Conservation (phyloP, 2,113 vertebrate genomes). For the Muntiacus reevesi region DNA sequence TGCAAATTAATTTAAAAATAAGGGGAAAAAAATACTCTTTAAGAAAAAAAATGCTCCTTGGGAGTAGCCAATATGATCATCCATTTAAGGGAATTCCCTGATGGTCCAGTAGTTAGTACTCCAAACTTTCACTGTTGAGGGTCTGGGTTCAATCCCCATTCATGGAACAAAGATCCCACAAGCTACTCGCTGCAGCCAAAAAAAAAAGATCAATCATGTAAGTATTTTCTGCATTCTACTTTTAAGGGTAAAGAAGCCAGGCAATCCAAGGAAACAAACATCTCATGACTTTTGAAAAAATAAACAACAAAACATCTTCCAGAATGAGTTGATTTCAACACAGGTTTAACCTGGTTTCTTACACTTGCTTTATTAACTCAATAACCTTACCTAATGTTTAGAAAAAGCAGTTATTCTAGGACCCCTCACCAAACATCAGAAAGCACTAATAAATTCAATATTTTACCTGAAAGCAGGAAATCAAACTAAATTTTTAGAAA, state of each 20-base stretch:
- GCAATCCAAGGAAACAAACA: not conserved
- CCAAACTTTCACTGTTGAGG: not conserved
- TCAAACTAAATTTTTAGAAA: not conserved
- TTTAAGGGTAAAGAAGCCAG: not conserved
- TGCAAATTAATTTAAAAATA: not conserved
- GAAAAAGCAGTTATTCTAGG: not conserved
- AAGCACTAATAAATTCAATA: not conserved
- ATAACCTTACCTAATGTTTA: not conserved
- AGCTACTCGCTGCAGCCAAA: not conserved
- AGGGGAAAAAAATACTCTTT: not conserved
- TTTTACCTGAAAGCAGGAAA: not conserved
- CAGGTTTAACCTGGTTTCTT: not conserved
- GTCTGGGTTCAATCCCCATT: not conserved
- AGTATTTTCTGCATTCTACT: not conserved
- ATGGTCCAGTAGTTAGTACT: not conserved
- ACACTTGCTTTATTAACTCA: not conserved
- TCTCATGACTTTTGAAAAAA: not conserved
- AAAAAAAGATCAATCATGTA: not conserved
- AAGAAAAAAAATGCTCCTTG: not conserved
- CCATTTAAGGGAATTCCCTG: not conserved
- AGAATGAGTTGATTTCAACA: not conserved
- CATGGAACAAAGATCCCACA: not conserved
- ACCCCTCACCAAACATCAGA: not conserved
- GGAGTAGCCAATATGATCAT: not conserved
- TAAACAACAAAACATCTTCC: not conserved